Conservation (phyloP, 2,113 vertebrate species). For the Panthera tigris region DNA sequence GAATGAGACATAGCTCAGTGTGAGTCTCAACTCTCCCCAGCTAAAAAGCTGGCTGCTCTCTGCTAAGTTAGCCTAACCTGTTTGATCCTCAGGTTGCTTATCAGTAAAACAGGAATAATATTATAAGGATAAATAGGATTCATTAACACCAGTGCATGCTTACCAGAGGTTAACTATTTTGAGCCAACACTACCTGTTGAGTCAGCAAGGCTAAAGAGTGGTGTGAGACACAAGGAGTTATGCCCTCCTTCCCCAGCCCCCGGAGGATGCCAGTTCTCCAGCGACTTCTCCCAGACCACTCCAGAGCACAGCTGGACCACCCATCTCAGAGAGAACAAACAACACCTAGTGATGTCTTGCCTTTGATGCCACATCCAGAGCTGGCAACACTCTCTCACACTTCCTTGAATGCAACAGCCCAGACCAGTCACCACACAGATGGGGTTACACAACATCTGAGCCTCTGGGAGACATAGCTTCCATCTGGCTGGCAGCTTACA, state of each 20-base stretch:
- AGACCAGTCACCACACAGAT: not conserved
- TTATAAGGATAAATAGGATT: not conserved
- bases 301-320: not conserved
- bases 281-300: not conserved
- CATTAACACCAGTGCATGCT: not conserved
- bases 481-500: not conserved
- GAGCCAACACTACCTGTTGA: not conserved
- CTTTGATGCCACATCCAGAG: not conserved
- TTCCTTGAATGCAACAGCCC: not conserved
- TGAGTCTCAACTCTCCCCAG: not conserved
- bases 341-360: not conserved
- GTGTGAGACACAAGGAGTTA: not conserved
- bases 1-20: not conserved
- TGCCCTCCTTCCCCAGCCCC: not conserved
- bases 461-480: not conserved
- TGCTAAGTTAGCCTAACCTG: not conserved
- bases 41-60: not conserved
- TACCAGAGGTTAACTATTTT: not conserved
- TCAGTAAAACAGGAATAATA: not conserved
- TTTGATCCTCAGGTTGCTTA: not conserved
- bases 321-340: not conserved
- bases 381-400: not conserved
- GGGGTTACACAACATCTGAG: not conserved
- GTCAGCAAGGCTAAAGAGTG: not conserved
- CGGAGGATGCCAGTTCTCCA: not conserved